These are phyloP conservation scores for Tiliacea citrago DNA, from an alignment of 2,888 invertebrate genomes.

Conservation along the genomic window DNA sequence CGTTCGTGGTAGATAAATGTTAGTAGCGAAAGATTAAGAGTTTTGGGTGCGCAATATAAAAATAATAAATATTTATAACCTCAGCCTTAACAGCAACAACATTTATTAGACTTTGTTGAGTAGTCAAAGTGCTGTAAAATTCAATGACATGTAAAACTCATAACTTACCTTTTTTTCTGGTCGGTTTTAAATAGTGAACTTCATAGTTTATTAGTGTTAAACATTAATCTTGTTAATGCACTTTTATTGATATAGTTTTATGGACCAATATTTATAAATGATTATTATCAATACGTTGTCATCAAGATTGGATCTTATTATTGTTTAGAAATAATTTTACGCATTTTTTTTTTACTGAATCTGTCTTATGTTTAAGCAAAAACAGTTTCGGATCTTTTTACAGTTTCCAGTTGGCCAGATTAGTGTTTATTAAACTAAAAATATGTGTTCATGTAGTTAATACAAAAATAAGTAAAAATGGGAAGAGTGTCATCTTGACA, in stretches of 20 bases:
- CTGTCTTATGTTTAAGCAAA: neutral
- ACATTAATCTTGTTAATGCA: slow-evolving; percentile 76
- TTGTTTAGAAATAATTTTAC: neutral
- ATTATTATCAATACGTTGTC: slow-evolving; percentile 59
- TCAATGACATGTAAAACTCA: neutral
- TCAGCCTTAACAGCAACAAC: too few relatives aligned
- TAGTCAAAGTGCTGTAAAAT: neutral
- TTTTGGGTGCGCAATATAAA: too few relatives aligned
- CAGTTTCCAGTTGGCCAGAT: too few relatives aligned
- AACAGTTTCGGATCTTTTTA: neutral
- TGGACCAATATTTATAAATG: slow-evolving; percentile 79
- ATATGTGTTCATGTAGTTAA: neutral
- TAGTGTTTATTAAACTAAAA: neutral
- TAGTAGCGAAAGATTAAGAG: too few relatives aligned
- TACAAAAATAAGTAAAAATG: neutral
- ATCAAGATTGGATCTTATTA: slow-evolving; percentile 57
- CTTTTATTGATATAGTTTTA: slow-evolving; percentile 77
- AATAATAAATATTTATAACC: too few relatives aligned
- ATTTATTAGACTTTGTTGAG: too few relatives aligned
- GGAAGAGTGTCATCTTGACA: neutral
- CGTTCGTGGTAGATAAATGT: too few relatives aligned
- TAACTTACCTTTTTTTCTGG: slow-evolving; percentile 35
- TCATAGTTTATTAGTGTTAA: slow-evolving; percentile 73
- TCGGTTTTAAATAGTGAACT: slow-evolving; percentile 68
- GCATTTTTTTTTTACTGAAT: neutral